phyloP scores from a whole-genome alignment of 2,888 invertebrate genomes.

The Lottia scabra region DNA sequence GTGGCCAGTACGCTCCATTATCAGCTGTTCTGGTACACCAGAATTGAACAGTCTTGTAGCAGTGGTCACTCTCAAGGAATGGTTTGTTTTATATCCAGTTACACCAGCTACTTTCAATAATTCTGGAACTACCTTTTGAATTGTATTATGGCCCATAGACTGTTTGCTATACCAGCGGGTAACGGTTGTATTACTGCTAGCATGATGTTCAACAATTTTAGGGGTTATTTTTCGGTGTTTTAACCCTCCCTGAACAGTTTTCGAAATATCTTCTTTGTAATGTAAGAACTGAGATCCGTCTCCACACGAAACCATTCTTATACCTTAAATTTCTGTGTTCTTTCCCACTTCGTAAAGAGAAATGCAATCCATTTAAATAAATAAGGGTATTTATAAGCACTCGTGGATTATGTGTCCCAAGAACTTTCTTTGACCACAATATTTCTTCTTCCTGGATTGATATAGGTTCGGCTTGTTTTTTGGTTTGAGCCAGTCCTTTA shows the following conservation, averaged over 20 bases:
- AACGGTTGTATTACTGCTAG: not conserved
- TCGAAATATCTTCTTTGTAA: not conserved
- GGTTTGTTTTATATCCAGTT: not conserved
- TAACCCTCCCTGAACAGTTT: not conserved
- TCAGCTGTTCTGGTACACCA: slow-evolving; percentile 7
- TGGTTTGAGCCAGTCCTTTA: not conserved
- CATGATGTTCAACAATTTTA: not conserved
- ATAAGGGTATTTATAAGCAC: not conserved
- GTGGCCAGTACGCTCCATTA: slow-evolving; percentile 5
- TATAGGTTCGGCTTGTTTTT: not conserved
- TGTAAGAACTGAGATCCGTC: not conserved
- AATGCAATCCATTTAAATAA: not conserved
- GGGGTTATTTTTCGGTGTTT: not conserved
- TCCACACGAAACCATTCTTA: not conserved
- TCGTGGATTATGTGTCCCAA: not conserved
- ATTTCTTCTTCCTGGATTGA: not conserved
- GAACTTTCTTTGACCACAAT: not conserved
- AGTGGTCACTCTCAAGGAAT: slow-evolving; percentile 2
- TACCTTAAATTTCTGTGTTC: not conserved
- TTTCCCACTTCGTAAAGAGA: not conserved
- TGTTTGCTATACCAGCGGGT: not conserved
- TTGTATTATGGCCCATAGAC: not conserved
- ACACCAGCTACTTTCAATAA: not conserved
- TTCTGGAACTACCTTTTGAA: not conserved
- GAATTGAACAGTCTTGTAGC: not conserved